These are phyloP conservation scores for Cercocebus atys DNA, from an alignment of 2,113 vertebrate genomes.

Conservation along the genomic window DNA sequence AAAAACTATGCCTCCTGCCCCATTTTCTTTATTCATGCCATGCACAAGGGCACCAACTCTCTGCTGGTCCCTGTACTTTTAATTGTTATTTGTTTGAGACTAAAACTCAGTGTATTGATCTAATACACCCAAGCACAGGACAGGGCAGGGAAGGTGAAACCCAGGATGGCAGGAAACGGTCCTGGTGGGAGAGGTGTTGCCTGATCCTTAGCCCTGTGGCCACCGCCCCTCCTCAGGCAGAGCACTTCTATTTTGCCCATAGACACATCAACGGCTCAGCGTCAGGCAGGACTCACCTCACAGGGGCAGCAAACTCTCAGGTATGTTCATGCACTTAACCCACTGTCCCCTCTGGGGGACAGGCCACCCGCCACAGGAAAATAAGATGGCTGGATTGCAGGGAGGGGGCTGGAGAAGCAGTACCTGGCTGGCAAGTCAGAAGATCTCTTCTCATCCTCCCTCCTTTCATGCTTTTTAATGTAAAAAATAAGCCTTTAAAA, in stretches of 20 bases:
- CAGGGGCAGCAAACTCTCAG: fast-evolving
- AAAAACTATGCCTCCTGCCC: background rate
- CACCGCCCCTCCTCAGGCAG: fast-evolving
- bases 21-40: background rate
- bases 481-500: background rate
- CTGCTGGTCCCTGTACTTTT: background rate
- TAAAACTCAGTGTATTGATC: background rate
- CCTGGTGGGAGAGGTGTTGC: background rate
- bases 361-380: background rate
- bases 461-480: background rate
- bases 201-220: background rate
- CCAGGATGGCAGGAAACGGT: background rate
- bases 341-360: background rate
- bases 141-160: background rate
- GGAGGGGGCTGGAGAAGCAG: no score
- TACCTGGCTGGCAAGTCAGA: background rate
- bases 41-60: background rate
- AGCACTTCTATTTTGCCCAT: background rate
- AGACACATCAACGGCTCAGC: background rate
- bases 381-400: fast-evolving
- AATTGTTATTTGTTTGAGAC: background rate
- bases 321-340: background rate
- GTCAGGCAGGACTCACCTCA: background rate
- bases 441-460: background rate
- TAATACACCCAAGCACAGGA: background rate